Conservation (phyloP, 2,113 vertebrate species). For the Seriola aureovittata region DNA sequence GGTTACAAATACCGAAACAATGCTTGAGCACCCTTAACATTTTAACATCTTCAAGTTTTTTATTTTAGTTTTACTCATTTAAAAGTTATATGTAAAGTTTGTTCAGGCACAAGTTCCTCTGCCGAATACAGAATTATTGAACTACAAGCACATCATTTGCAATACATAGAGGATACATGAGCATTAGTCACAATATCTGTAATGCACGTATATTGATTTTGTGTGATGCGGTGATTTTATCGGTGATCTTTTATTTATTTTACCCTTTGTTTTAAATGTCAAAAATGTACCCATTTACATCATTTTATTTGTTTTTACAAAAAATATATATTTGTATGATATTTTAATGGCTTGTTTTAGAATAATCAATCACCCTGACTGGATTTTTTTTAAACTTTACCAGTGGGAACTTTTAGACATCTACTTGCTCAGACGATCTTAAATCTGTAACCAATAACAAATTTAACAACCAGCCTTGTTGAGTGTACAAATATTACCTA, state of each 20-base stretch:
- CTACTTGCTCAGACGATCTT: not conserved
- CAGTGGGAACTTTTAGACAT: not conserved
- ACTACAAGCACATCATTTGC: not conserved
- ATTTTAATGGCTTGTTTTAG: conserved; percentile 1
- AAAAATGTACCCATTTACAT: conserved; percentile 27
- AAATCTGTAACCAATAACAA: not conserved
- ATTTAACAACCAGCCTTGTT: not conserved
- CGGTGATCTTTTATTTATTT: conserved; percentile 59
- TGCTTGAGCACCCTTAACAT: not conserved
- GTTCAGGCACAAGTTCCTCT: not conserved
- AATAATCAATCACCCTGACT: conserved; percentile 1
- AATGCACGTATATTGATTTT: conserved; percentile 5
- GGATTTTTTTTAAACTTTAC: not conserved
- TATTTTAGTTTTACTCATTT: not conserved
- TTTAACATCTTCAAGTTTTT: not conserved
- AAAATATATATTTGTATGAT: not conserved
- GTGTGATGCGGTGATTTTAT: conserved; percentile 1
- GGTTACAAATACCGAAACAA: conserved; percentile 21
- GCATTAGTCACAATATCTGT: not conserved
- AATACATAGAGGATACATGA: not conserved
- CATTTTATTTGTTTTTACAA: conserved; percentile 10
- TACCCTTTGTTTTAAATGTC: conserved; percentile 10
- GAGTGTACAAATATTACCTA: not conserved
- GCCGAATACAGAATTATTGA: not conserved
- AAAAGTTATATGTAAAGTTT: not conserved